phyloP scores from a whole-genome alignment of 2,888 invertebrate species.

The Sepiola atlantica region DNA sequence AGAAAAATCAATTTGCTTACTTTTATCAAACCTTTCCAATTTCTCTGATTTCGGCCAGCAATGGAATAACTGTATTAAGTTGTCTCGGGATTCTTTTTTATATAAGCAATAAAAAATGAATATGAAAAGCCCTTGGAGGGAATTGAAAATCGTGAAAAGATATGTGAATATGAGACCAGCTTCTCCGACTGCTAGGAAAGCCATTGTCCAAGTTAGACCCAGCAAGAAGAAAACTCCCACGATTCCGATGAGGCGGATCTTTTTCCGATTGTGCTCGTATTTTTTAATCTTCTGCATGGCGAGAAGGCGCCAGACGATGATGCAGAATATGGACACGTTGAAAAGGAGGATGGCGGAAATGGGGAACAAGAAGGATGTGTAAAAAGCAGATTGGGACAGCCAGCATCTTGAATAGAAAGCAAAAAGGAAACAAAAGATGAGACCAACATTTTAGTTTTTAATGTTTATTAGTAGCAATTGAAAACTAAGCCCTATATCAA shows the following conservation, averaged over 20 bases:
- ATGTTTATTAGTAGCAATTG: too few species aligned
- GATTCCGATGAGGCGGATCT: slow-evolving; percentile 64
- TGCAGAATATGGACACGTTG: slow-evolving; percentile 74
- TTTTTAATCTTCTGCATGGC: slow-evolving; percentile 58
- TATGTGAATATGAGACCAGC: slow-evolving; percentile 67
- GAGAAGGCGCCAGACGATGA: slow-evolving; percentile 69
- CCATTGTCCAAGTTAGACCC: slow-evolving; percentile 72
- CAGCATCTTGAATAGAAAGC: slow-evolving; percentile 65
- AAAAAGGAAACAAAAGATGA: neutral
- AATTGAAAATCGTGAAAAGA: slow-evolving; percentile 71
- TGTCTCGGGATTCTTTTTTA: slow-evolving; percentile 62
- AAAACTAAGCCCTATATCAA: neutral
- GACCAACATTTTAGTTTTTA: neutral
- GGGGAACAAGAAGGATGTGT: slow-evolving; percentile 71
- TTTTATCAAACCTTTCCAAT: neutral
- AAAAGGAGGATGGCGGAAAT: slow-evolving; percentile 73
- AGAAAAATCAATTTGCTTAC: neutral
- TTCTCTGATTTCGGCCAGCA: neutral
- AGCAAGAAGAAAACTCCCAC: slow-evolving; percentile 66
- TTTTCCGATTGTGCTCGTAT: slow-evolving; percentile 58
- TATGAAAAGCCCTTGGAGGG: slow-evolving; percentile 71
- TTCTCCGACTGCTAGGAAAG: slow-evolving; percentile 66
- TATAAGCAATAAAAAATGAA: slow-evolving; percentile 71
- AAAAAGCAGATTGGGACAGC: slow-evolving; percentile 66
- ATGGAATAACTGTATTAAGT: neutral